Percentiles rank a stretch among this genome's conserved stretches.
phyloP scores from a whole-genome alignment of 1,140 invertebrate genomes.

The Macrosteles quadrilineatus region DNA sequence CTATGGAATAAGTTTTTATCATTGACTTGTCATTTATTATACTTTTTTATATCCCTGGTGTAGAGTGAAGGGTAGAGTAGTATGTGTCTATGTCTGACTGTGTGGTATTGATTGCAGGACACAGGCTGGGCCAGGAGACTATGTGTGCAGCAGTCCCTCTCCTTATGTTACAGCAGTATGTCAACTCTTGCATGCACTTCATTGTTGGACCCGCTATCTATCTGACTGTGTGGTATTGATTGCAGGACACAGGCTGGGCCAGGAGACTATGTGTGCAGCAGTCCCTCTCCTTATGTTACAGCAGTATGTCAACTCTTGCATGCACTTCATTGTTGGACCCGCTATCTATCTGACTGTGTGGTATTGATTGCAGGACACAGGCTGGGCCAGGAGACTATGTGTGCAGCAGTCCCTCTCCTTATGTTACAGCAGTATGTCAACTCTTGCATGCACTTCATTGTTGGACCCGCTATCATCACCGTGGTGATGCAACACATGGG shows the following conservation, averaged over 20 bases:
- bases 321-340: slow-evolving; percentile 64
- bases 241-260: slow-evolving; percentile 62
- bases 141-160: slow-evolving; percentile 67
- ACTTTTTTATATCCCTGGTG: too few species aligned
- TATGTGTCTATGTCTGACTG: too few species aligned
- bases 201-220: slow-evolving; percentile 61
- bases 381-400: slow-evolving; percentile 64
- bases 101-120: too few species aligned
- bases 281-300: slow-evolving; percentile 69
- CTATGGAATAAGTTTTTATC: slow-evolving; percentile 40
- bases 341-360: too few species aligned
- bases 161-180: slow-evolving; percentile 69
- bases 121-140: slow-evolving; percentile 61
- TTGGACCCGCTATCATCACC: slow-evolving; percentile 60
- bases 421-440: slow-evolving; percentile 73
- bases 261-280: slow-evolving; percentile 64
- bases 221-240: too few species aligned
- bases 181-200: slow-evolving; percentile 70
- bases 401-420: slow-evolving; percentile 64
- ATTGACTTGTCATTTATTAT: too few species aligned
- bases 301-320: slow-evolving; percentile 70
- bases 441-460: slow-evolving; percentile 66
- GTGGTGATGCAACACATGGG: slow-evolving; percentile 47
- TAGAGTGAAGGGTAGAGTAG: too few species aligned
- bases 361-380: slow-evolving; percentile 65